Evolutionary conservation across 2,797 vertebrate genomes (phyloP), one percentile per base, ranked within the genome.

Genomic region (Cirrhinus mrigala): DNA sequence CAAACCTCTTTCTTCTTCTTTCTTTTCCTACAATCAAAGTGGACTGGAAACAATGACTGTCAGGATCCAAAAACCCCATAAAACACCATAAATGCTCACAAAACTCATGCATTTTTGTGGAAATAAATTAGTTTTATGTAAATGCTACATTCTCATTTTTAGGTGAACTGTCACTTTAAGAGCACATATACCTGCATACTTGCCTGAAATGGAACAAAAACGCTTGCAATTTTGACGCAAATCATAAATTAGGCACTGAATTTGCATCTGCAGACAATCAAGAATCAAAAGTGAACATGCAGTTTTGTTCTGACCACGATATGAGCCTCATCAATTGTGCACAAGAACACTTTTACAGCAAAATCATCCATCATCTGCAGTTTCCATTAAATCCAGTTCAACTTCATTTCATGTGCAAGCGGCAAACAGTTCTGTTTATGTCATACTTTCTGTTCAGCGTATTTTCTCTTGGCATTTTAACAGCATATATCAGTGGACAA

Each of bases 141-240:
- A 29, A 29, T 64, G 62, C 16, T 29, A 1, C 12, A 12, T 75
- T 54, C 29, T 52, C 2, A 33, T 54, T 33, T 71, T 75, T 75
- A 10, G 74, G 52, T 40, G 74, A 76, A 56, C 48, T 29, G 20
- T 33, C 29, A 9, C 48, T 54, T 75, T 54, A 52, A 75, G 73
- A 75, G 27, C 48, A 52, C 10, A 48, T 74, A 29, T 11, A n/a
- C 5, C 29, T 37, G 6, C 50, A 56, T n/a, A 76, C 20, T 56
- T 8, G 74, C 29, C 27, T 56, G 29, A 76, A 56, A 76, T 15
- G 6, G 74, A 11, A 76, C 50, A 76, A 56, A 56, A 75, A 54
- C 20, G 48, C 27, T 20, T 29, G 27, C 48, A 1, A 52, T 74
- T 75, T 12, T 37, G 18, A 54, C 9, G 33, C 15, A 50, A 50